Conservation (phyloP, 2,888 invertebrate species). For the Lydus trimaculatus region DNA sequence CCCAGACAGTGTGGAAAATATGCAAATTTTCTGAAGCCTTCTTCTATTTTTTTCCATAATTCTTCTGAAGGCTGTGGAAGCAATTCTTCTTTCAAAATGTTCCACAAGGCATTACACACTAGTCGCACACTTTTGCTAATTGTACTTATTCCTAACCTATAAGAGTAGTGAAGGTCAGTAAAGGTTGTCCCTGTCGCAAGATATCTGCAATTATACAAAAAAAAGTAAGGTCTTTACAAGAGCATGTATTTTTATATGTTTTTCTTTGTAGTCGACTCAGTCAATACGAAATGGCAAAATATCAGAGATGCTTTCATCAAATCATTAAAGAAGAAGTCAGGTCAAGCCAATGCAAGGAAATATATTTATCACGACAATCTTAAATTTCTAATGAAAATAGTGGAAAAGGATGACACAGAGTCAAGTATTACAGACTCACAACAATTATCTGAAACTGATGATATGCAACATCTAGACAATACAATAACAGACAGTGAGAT, state of each 20-base stretch:
- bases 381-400: slow-evolving; percentile 20
- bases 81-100: background rate
- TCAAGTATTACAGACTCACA: slow-evolving; percentile 9
- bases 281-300: slow-evolving; percentile 26
- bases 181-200: background rate
- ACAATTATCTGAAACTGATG: background rate
- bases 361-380: slow-evolving; percentile 22
- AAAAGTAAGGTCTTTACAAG: background rate
- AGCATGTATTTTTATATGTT: background rate
- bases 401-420: slow-evolving; percentile 20
- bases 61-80: background rate
- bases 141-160: background rate
- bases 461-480: too few species aligned
- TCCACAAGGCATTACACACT: background rate
- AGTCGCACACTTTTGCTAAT: background rate
- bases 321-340: slow-evolving; percentile 22
- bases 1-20: slow-evolving; percentile 11
- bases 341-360: slow-evolving; percentile 12
- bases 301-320: slow-evolving; percentile 24
- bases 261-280: slow-evolving; percentile 19
- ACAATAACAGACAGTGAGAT: too few species aligned
- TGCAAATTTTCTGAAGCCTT: background rate
- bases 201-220: background rate
- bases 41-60: background rate
- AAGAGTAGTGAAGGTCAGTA: background rate